Evolutionary conservation across 2,797 vertebrate genomes (phyloP).

Genomic region (Gypaetus barbatus): DNA sequence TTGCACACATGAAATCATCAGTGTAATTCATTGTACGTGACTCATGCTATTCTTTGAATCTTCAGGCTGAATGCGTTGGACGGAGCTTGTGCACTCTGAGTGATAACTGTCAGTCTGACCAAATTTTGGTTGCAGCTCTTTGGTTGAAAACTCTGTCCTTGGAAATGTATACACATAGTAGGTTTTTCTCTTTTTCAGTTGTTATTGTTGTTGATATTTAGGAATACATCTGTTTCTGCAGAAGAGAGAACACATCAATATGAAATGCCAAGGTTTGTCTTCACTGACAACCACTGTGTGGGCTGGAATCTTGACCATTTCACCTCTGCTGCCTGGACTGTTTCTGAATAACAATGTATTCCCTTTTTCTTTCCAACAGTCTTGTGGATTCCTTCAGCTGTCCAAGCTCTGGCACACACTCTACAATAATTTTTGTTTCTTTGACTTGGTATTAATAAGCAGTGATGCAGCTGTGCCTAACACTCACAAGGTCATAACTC

Average conservation of each 20-base stretch:
- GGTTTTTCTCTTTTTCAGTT: not conserved
- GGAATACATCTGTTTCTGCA: not conserved
- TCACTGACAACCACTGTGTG: not conserved
- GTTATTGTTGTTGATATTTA: not conserved
- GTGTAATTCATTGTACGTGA: not conserved
- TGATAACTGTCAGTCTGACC: not conserved
- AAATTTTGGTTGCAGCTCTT: not conserved
- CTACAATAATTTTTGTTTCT: slow-evolving; percentile 2
- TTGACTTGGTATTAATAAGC: slow-evolving; percentile 54
- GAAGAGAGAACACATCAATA: not conserved
- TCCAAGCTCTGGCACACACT: not conserved
- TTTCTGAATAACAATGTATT: slow-evolving; percentile 30
- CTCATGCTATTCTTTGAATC: not conserved
- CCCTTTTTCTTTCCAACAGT: slow-evolving; percentile 50
- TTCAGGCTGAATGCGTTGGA: not conserved
- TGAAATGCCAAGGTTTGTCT: not conserved
- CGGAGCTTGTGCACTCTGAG: not conserved
- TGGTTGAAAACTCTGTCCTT: not conserved
- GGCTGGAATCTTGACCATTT: not conserved
- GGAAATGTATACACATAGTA: fast-evolving
- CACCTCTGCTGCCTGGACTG: not conserved
- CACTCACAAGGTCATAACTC: slow-evolving; percentile 58
- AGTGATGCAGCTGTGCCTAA: slow-evolving; percentile 59
- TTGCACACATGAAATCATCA: not conserved
- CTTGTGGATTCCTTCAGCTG: slow-evolving; percentile 42